A percentile compares a stretch with the other conserved stretches of the same genome.
These are phyloP conservation scores for Acrocephalus arundinaceus DNA, from an alignment of 2,113 vertebrate genomes.

Conservation along the genomic window DNA sequence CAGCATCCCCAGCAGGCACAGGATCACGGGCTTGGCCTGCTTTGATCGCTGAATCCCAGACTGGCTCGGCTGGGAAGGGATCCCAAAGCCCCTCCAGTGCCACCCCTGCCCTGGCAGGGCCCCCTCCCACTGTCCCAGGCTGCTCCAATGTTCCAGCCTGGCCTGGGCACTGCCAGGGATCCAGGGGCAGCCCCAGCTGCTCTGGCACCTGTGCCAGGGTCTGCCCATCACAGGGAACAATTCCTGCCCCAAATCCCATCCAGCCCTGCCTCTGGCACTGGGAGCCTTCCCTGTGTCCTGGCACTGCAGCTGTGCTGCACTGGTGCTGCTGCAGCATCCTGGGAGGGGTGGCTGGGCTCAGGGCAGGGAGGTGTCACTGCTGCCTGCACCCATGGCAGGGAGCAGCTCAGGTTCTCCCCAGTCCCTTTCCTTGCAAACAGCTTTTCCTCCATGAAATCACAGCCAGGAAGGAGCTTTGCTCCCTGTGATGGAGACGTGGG, in stretches of 20 bases:
- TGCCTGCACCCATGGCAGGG: background rate
- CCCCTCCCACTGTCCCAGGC: background rate
- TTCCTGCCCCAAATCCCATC: background rate
- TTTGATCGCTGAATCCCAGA: background rate
- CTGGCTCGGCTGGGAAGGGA: background rate
- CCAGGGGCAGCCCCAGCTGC: background rate
- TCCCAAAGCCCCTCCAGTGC: background rate
- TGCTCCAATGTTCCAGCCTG: background rate
- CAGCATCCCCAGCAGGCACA: background rate
- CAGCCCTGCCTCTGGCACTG: background rate
- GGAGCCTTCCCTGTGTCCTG: background rate
- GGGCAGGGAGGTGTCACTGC: background rate
- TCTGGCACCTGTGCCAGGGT: background rate
- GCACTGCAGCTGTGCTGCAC: background rate
- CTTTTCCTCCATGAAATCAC: background rate
- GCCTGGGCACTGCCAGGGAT: background rate
- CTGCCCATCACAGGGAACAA: background rate
- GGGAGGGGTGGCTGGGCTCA: background rate
- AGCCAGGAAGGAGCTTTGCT: background rate
- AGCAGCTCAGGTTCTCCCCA: background rate
- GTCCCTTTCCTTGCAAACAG: background rate
- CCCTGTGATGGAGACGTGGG: background rate
- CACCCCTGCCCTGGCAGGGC: background rate
- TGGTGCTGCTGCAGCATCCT: background rate
- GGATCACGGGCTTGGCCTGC: fast-evolving